Conservation (phyloP, 2,888 invertebrate genomes). For the Colletes collaris region DNA sequence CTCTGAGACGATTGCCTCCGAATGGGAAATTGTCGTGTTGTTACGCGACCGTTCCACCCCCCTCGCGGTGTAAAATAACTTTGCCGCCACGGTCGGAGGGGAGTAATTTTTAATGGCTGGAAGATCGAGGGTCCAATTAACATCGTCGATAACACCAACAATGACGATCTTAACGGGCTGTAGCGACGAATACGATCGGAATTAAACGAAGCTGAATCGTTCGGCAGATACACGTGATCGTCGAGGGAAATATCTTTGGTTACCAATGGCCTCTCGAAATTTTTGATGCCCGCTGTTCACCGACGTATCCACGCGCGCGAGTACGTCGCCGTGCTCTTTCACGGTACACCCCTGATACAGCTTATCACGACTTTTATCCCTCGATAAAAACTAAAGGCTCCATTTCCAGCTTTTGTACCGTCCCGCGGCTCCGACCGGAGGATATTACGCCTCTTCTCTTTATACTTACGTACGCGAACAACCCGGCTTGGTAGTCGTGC, state of each 20-base stretch:
- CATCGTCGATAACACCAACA: not conserved
- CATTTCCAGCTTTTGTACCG: conserved; percentile 78
- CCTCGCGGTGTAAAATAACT: conserved; percentile 5
- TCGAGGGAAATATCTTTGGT: conserved; percentile 5
- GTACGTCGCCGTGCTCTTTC: conserved; percentile 70
- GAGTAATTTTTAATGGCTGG: conserved; percentile 6
- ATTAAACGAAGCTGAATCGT: too few species aligned
- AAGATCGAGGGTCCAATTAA: conserved; percentile 5
- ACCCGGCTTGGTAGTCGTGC: conserved; percentile 50
- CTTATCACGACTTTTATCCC: conserved; percentile 81
- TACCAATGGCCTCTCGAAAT: conserved; percentile 35
- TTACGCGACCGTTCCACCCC: conserved; percentile 15
- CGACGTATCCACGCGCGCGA: conserved; percentile 26
- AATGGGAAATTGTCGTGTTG: conserved; percentile 36
- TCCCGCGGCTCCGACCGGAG: conserved; percentile 64
- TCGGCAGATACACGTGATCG: too few species aligned
- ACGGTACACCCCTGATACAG: conserved; percentile 75
- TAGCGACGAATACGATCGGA: not conserved
- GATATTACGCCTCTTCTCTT: conserved; percentile 65
- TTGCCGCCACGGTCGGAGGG: not conserved
- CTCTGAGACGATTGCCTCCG: conserved; percentile 16
- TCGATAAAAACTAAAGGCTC: conserved; percentile 81
- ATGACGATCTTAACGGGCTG: too few species aligned
- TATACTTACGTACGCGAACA: conserved; percentile 46
- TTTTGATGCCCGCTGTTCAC: conserved; percentile 13